Conservation (phyloP, 64 coral and sea anemone species). For the Montipora foliosa region DNA sequence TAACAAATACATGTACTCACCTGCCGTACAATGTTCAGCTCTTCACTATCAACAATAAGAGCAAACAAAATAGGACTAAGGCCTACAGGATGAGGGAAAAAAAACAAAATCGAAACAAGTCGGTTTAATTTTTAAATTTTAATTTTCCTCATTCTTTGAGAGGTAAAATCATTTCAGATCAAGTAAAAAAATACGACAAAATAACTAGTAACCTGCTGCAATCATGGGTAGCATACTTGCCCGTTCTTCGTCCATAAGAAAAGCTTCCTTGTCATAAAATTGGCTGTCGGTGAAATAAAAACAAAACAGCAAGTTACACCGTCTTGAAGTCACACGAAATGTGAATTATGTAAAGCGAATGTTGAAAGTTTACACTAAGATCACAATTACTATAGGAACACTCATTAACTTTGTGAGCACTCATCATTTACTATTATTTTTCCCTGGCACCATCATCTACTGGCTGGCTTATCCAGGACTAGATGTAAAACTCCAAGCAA, state of each 20-base stretch:
- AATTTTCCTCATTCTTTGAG: too few species aligned
- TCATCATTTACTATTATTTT: too few species aligned
- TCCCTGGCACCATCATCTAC: too few species aligned
- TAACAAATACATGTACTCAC: slow-evolving; percentile 8
- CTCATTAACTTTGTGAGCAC: too few species aligned
- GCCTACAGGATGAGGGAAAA: slow-evolving; percentile 42
- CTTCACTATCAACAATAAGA: slow-evolving; percentile 90
- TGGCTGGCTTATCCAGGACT: too few species aligned
- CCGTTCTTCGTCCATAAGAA: slow-evolving; percentile 90
- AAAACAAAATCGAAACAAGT: not conserved
- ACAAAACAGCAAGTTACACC: not conserved
- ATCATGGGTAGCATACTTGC: slow-evolving; percentile 98
- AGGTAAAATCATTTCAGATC: not conserved
- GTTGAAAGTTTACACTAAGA: too few species aligned
- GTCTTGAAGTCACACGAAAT: not conserved
- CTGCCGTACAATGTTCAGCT: slow-evolving; percentile 83
- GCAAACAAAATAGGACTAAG: slow-evolving; percentile 97
- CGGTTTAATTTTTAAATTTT: not conserved
- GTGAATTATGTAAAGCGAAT: too few species aligned
- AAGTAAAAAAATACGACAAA: not conserved
- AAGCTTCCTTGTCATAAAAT: slow-evolving; percentile 89
- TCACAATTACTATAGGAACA: too few species aligned
- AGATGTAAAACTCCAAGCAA: too few species aligned
- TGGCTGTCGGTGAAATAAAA: slow-evolving; percentile 48
- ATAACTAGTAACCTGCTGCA: slow-evolving; percentile 73